Evolutionary conservation across 1,140 invertebrate species (phyloP), one percentile per base, ranked within the genome.

Genomic region (Oedothorax gibbosus): DNA sequence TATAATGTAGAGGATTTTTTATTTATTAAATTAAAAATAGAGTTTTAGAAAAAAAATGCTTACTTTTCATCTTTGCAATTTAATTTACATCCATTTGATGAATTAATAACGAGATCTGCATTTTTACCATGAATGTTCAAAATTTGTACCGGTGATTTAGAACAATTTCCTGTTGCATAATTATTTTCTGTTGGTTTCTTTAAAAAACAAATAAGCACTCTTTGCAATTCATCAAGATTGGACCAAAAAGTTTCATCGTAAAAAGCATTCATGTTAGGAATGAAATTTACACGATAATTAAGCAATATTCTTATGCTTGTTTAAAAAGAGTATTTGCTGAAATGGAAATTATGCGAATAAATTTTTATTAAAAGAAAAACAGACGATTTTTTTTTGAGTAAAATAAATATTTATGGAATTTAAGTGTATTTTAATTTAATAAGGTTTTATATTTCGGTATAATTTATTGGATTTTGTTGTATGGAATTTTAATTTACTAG

Each of bases 191-290:
- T 35, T 35, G 35, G 35, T 35, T 35, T 35, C n/a, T 75, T 75
- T 14, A n/a, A 57, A 75, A 75, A 57, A 35, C 53, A 57, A 7
- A 21, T 0, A 21, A 75, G 12, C 14, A 75, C 57, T 35, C 72
- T 12, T 35, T n/a, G 72, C 15, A 75, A 21, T 60, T 57, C 57
- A 21, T 75, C 54, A 57, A 75, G 15, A 49, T 75, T 75, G 35
- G 20, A 51, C 72, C 72, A 75, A 75, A 75, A 75, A 8, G 72
- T 75, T 57, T 57, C 72, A 35, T 75, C 72, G 12, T 12, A 62
- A 62, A 3, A 1, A 62, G 18, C 12, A 15, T 18, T 62, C 57
- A 62, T 12, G 18, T 6, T 15, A 62, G 57, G 35, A 35, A 2
- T 35, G 35, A 35, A 35, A 35, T 35, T 35, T 35, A 35, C 35